A percentile compares a stretch with the other conserved stretches of the same genome.
These are phyloP conservation scores for Drosophila prosaltans DNA, from an alignment of 1,140 invertebrate genomes.

Conservation along the genomic window DNA sequence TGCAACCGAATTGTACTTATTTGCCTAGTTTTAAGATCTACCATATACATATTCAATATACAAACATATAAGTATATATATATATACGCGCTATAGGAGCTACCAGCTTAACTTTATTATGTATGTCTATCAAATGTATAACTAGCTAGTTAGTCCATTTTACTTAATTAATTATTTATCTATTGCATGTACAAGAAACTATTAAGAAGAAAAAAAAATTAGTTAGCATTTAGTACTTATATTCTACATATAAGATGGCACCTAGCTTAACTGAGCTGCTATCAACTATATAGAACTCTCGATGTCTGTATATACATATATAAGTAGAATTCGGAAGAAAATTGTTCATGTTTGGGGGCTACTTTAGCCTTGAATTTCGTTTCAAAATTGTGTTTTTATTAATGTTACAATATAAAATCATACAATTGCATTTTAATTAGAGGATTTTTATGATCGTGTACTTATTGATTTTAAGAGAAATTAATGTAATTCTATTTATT, in stretches of 20 bases:
- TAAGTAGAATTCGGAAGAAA: slow-evolving; percentile 22
- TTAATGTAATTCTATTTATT: slow-evolving; percentile 22
- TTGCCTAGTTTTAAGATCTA: slow-evolving; percentile 9
- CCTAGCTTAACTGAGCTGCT: background rate
- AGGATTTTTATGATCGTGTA: slow-evolving; percentile 53
- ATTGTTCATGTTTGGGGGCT: slow-evolving; percentile 60
- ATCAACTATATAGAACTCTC: background rate
- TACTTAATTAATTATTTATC: slow-evolving; percentile 38
- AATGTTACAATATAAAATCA: slow-evolving; percentile 43
- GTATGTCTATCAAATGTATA: slow-evolving; percentile 29
- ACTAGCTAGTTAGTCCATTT: slow-evolving; percentile 59
- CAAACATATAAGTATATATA: background rate
- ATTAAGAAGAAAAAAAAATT: slow-evolving; percentile 17
- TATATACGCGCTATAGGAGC: background rate
- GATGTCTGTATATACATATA: slow-evolving; percentile 5
- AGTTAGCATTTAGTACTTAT: slow-evolving; percentile 20
- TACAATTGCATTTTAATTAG: slow-evolving; percentile 66
- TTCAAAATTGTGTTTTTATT: slow-evolving; percentile 48
- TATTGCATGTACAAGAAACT: slow-evolving; percentile 7
- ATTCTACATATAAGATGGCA: slow-evolving; percentile 21
- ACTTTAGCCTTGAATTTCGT: background rate
- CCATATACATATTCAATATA: background rate
- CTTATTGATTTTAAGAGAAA: slow-evolving; percentile 59
- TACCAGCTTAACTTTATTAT: slow-evolving; percentile 26
- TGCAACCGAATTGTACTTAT: background rate